Evolutionary conservation across 1,140 invertebrate genomes (phyloP).

Genomic region (Platyscapa corneri): DNA sequence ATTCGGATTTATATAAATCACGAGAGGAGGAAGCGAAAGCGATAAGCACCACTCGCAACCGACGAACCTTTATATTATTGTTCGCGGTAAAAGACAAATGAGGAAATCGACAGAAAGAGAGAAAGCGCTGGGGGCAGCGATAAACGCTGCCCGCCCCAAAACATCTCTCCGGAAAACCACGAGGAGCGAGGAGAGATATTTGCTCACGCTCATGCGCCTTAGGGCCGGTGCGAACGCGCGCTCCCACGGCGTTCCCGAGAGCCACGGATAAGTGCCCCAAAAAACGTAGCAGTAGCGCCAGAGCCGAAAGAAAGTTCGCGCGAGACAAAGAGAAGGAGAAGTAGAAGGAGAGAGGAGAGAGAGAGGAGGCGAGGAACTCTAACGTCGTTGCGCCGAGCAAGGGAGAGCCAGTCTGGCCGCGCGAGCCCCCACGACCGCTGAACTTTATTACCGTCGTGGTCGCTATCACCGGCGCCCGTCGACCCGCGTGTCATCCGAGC

Average conservation of each 20-base stretch:
- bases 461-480: not conserved
- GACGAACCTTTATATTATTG: no score
- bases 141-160: not conserved
- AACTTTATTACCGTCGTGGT: not conserved
- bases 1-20: no score
- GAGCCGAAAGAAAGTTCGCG: constrained; percentile 3
- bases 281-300: not conserved
- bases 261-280: not conserved
- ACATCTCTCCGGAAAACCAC: not conserved
- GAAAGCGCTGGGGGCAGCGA: no score
- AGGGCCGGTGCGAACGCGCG: no score
- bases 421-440: constrained; percentile 26
- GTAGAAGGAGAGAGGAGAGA: not conserved
- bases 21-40: no score
- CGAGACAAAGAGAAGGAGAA: not conserved
- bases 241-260: not conserved
- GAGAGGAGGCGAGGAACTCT: not conserved
- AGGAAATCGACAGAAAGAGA: no score
- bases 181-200: not conserved
- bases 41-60: no score
- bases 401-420: constrained; percentile 47
- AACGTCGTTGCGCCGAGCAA: constrained; percentile 19
- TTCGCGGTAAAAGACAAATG: no score
- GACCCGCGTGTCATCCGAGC: constrained; percentile 31
- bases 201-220: constrained; percentile 25